Evolutionary conservation across 2,797 vertebrate species (phyloP).

Genomic region (Gadopsis marmoratus): DNA sequence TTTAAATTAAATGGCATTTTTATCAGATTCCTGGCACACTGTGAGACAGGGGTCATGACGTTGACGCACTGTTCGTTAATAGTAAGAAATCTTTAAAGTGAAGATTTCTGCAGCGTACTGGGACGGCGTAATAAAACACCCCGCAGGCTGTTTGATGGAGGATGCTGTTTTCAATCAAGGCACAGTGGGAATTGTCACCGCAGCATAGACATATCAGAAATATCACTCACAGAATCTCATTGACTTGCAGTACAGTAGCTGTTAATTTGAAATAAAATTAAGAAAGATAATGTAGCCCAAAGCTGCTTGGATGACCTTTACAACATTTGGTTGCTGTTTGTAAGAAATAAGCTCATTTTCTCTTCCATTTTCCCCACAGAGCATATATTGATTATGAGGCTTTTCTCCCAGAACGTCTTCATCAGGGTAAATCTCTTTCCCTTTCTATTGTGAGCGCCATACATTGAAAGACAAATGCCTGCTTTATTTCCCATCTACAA

Average conservation of each 20-base stretch:
- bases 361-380: constrained; percentile 70
- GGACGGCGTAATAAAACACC: constrained; percentile 49
- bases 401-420: constrained; percentile 71
- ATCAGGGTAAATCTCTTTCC: constrained; percentile 56
- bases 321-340: constrained; percentile 54
- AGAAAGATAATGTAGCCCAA: constrained; percentile 51
- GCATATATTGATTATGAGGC: constrained; percentile 76
- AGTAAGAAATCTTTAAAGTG: constrained; percentile 53
- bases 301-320: constrained; percentile 67
- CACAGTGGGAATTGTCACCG: constrained; percentile 38
- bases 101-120: constrained; percentile 34
- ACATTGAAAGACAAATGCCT: constrained; percentile 43
- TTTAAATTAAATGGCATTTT: constrained; percentile 25
- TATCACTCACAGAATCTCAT: constrained; percentile 53
- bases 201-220: constrained; percentile 43
- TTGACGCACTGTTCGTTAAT: constrained; percentile 49
- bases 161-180: constrained; percentile 52
- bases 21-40: constrained; percentile 37
- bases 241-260: constrained; percentile 33
- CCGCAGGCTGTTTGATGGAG: constrained; percentile 62
- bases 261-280: constrained; percentile 29
- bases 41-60: constrained; percentile 15
- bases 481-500: constrained; percentile 38
- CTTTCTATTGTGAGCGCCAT: constrained; percentile 39
- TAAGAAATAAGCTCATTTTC: constrained; percentile 67